Evolutionary conservation across 2,888 invertebrate genomes (phyloP).

Genomic region (Cremastinae sp.): DNA sequence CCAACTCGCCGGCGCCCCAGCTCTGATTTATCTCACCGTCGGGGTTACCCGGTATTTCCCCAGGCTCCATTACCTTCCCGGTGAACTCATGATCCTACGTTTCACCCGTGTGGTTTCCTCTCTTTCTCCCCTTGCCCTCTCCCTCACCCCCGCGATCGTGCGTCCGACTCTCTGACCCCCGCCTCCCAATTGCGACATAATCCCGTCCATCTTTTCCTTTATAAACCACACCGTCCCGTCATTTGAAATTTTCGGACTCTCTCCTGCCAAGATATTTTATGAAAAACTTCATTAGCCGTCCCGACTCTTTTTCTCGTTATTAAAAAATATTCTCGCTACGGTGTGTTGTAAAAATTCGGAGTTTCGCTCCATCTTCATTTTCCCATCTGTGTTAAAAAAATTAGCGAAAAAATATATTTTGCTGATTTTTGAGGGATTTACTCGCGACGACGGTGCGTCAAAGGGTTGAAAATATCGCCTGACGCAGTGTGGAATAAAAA

Average conservation of each 20-base stretch:
- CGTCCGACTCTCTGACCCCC: neutral
- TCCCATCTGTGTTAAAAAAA: no score
- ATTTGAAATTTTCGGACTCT: slow-evolving; percentile 10
- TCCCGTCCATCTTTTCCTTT: slow-evolving; percentile 40
- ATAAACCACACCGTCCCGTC: slow-evolving; percentile 12
- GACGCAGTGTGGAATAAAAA: no score
- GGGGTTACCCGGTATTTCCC: slow-evolving; percentile 61
- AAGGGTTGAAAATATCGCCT: no score
- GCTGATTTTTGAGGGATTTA: no score
- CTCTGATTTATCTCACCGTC: slow-evolving; percentile 75
- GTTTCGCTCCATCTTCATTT: no score
- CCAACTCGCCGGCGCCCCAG: slow-evolving; percentile 57
- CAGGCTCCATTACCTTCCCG: slow-evolving; percentile 73
- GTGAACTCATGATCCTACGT: slow-evolving; percentile 67
- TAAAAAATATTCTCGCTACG: no score
- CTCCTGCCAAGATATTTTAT: neutral
- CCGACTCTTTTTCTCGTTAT: neutral
- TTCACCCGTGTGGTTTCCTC: slow-evolving; percentile 57
- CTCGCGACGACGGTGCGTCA: no score
- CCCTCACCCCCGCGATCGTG: slow-evolving; percentile 7
- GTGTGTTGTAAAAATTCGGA: no score
- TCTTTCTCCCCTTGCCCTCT: slow-evolving; percentile 38
- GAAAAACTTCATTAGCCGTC: slow-evolving; percentile 21
- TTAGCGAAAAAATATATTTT: no score
- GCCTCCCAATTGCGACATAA: slow-evolving; percentile 7